Evolutionary conservation across 2,797 vertebrate genomes (phyloP).

Genomic region (Microctenopoma steveboyesi): DNA sequence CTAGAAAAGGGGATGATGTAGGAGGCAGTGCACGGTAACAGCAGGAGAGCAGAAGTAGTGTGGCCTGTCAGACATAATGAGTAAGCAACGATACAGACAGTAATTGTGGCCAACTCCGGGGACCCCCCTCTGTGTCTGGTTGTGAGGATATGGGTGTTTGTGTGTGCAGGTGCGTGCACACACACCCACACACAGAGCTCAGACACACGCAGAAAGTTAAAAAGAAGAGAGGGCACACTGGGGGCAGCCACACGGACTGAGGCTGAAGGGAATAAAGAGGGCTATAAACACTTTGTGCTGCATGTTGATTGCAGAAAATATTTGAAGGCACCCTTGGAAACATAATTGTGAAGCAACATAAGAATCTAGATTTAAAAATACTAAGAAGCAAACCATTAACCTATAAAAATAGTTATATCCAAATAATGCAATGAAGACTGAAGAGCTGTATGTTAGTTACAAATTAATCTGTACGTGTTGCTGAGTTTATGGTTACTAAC

Average conservation of each 20-base stretch:
- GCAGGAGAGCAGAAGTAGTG: conserved; percentile 79
- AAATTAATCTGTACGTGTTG: background rate
- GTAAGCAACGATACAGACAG: conserved; percentile 83
- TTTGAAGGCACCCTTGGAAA: conserved; percentile 26
- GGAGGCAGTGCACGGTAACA: conserved; percentile 66
- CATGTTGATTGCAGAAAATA: conserved; percentile 45
- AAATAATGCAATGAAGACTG: background rate
- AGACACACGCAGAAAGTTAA: conserved; percentile 40
- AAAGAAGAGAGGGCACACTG: conserved; percentile 46
- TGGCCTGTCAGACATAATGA: conserved; percentile 86
- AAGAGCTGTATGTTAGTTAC: background rate
- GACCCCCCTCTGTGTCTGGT: conserved; percentile 67
- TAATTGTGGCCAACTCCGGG: conserved; percentile 81
- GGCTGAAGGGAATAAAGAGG: conserved; percentile 51
- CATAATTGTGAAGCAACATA: background rate
- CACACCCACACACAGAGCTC: background rate
- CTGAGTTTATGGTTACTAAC: too few species aligned
- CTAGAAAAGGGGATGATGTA: conserved; percentile 46
- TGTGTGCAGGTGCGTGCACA: conserved; percentile 53
- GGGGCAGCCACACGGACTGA: conserved; percentile 53
- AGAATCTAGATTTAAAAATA: background rate
- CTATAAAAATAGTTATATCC: background rate
- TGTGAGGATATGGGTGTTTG: conserved; percentile 65
- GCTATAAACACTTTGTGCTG: conserved; percentile 47
- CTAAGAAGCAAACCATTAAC: background rate